Percentiles rank a stretch among this genome's conserved stretches.
Evolutionary conservation across 2,113 vertebrate genomes (phyloP).

Genomic region (Melanocharis versteri): DNA sequence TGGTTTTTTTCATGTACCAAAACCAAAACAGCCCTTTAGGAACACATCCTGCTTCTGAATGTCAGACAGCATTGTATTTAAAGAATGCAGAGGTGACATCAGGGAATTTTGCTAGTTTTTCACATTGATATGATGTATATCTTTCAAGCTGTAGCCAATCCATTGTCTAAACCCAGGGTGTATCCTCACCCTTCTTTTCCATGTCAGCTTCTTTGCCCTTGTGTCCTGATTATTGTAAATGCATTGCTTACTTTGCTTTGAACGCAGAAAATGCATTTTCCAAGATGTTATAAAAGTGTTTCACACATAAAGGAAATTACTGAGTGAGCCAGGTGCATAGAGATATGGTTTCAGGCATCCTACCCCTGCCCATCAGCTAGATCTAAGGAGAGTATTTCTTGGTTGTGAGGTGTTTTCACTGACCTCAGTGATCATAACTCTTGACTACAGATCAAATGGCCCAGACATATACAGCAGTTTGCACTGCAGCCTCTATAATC

Average conservation of each 20-base stretch:
- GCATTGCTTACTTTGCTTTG: neutral
- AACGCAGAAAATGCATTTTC: neutral
- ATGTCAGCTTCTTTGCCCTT: neutral
- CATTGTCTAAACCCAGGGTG: neutral
- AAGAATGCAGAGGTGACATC: neutral
- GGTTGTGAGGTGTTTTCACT: neutral
- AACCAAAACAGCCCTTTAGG: neutral
- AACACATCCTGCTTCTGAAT: neutral
- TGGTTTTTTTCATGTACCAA: neutral
- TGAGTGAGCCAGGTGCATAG: neutral
- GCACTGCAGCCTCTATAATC: neutral
- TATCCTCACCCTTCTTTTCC: neutral
- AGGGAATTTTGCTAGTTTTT: neutral
- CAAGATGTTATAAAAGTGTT: neutral
- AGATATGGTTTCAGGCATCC: neutral
- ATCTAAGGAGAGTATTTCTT: neutral
- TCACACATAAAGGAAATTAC: neutral
- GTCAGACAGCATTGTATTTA: neutral
- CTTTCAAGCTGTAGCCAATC: neutral
- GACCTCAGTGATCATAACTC: neutral
- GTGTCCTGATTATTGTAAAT: neutral
- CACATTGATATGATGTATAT: neutral
- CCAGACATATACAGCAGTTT: neutral
- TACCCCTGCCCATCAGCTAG: neutral
- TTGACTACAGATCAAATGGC: neutral